phyloP scores from a whole-genome alignment of 1,140 invertebrate genomes.

The Armadillidium nasatum region DNA sequence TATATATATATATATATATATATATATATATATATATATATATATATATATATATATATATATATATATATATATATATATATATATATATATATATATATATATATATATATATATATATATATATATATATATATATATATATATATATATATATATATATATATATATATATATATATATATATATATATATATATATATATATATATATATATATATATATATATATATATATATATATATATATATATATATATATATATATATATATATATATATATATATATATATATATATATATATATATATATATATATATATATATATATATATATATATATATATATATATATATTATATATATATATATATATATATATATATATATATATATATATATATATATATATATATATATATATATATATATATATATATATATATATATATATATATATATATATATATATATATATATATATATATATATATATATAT shows the following conservation, averaged over 20 bases:
- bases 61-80: too few species aligned
- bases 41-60: background rate
- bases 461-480: background rate
- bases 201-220: too few species aligned
- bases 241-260: too few species aligned
- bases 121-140: too few species aligned
- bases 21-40: background rate
- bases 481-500: background rate
- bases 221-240: too few species aligned
- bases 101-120: too few species aligned
- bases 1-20: background rate
- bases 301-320: conserved; percentile 15
- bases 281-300: background rate
- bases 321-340: conserved; percentile 13
- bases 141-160: too few species aligned
- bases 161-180: too few species aligned
- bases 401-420: conserved; percentile 11
- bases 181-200: too few species aligned
- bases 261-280: too few species aligned
- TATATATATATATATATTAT: background rate
- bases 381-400: conserved; percentile 13
- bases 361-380: background rate
- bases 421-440: conserved; percentile 13
- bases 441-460: conserved; percentile 11
- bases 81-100: too few species aligned